Conservation (phyloP, 2,888 invertebrate genomes). For the Pollenia labialis region DNA sequence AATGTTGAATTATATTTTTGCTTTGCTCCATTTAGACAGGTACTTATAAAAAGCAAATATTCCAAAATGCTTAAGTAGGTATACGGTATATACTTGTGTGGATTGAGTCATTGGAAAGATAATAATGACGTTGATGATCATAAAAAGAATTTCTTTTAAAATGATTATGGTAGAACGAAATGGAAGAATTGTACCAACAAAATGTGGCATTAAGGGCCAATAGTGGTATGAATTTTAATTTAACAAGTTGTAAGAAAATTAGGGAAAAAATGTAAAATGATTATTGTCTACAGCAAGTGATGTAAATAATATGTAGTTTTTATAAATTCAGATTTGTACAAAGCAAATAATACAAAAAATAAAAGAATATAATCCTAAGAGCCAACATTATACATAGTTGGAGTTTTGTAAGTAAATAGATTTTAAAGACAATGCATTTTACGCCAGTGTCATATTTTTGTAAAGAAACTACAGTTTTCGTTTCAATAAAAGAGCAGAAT, state of each 20-base stretch:
- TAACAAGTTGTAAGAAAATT: slow-evolving; percentile 10
- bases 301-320: slow-evolving; percentile 2
- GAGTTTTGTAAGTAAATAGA: no score
- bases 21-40: background rate
- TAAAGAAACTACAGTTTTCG: no score
- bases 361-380: no score
- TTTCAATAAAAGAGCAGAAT: no score
- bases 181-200: background rate
- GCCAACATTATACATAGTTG: no score
- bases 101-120: slow-evolving; percentile 48
- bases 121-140: slow-evolving; percentile 43
- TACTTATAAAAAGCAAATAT: slow-evolving; percentile 25
- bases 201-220: slow-evolving; percentile 8
- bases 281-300: background rate
- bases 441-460: no score
- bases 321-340: no score
- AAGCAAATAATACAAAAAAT: background rate
- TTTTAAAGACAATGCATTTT: no score
- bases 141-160: slow-evolving; percentile 19
- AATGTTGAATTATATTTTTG: slow-evolving; percentile 39
- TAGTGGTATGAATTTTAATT: slow-evolving; percentile 34
- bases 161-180: slow-evolving; percentile 4
- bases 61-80: slow-evolving; percentile 15
- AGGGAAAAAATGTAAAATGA: background rate
- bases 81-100: slow-evolving; percentile 19